Evolutionary conservation across 1,140 invertebrate genomes (phyloP).

Genomic region (Melanaphis sacchari): DNA sequence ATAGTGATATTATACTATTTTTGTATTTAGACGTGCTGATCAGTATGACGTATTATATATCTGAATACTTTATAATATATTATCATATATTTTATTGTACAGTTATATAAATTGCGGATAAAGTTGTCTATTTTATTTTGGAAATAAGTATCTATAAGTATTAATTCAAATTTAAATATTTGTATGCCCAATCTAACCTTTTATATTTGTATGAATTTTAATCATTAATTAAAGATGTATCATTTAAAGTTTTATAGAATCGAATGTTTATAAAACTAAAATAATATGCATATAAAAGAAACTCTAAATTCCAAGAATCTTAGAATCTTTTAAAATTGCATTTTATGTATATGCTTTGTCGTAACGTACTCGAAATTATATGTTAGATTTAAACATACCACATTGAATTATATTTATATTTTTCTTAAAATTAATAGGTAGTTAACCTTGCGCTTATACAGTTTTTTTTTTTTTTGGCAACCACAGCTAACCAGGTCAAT

Average conservation of each 20-base stretch:
- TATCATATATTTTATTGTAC: too few species aligned
- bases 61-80: neutral
- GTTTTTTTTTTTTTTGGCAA: conserved; percentile 1
- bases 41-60: neutral
- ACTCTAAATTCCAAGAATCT: too few species aligned
- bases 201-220: neutral
- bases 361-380: neutral
- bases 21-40: neutral
- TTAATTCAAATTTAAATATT: neutral
- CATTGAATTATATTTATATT: neutral
- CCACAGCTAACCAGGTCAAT: neutral
- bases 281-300: neutral
- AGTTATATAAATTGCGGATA: too few species aligned
- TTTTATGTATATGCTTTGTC: neutral
- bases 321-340: neutral
- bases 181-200: neutral
- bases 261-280: neutral
- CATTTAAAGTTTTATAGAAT: neutral
- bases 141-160: neutral
- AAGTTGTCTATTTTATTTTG: neutral
- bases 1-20: neutral
- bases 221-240: neutral
- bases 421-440: neutral
- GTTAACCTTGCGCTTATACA: neutral
- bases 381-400: neutral